These are phyloP conservation scores for Ginglymostoma cirratum DNA, from an alignment of 2,113 vertebrate species.

Conservation along the genomic window DNA sequence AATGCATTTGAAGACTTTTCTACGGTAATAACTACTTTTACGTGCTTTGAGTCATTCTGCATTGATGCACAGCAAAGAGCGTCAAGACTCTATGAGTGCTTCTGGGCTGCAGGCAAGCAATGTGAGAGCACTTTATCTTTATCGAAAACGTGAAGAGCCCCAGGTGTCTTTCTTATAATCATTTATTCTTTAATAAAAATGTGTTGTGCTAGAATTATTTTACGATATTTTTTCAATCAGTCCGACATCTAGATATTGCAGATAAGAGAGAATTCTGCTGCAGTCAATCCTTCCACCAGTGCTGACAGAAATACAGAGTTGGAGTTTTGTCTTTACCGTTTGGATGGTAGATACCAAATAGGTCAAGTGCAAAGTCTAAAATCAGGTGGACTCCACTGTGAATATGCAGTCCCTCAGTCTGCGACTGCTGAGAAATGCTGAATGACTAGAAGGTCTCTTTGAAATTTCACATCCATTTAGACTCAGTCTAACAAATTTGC, in stretches of 20 bases:
- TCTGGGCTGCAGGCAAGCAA: neutral
- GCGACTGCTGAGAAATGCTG: neutral
- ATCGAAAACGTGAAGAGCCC: neutral
- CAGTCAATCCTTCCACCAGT: neutral
- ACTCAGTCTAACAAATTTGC: neutral
- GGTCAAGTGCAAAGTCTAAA: neutral
- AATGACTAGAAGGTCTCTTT: neutral
- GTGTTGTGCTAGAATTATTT: too few relatives aligned
- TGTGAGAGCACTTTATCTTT: neutral
- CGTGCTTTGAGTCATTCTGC: neutral
- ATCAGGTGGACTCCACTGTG: neutral
- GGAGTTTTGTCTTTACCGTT: neutral
- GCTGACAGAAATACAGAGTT: neutral
- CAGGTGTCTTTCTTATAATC: neutral
- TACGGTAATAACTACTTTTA: neutral
- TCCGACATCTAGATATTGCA: neutral
- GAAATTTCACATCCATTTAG: neutral
- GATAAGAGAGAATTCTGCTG: neutral
- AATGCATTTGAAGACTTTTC: neutral
- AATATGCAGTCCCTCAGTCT: neutral
- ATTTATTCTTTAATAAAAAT: neutral
- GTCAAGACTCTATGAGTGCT: neutral
- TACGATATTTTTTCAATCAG: neutral
- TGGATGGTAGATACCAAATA: neutral
- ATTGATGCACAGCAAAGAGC: neutral